Evolutionary conservation across 2,888 invertebrate species (phyloP), one percentile per base, ranked within the genome.

Genomic region (Anarsia innoxiella): DNA sequence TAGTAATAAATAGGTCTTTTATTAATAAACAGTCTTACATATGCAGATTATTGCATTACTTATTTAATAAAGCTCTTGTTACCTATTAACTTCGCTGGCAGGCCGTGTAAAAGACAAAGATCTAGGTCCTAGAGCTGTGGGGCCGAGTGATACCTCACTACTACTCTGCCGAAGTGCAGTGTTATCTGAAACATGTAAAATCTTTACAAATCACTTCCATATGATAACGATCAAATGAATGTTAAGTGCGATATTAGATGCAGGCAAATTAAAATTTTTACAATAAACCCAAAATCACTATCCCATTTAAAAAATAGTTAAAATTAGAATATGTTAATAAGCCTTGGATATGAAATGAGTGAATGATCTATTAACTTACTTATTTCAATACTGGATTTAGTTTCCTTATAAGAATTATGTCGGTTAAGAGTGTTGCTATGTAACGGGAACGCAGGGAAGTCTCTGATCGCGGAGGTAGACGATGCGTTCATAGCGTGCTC

Each of bases 371-470:
- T n/a, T n/a, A 32, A 78, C 80, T 78, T 68, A 82, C 82, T 46
- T 39, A 78, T 56, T 41, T 74, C 72, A 30, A 63, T 66, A 10
- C 66, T 66, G 32, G 75, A 69, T 56, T 83, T 84, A 32, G 73
- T 65, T 60, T 84, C 84, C 62, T 84, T 84, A 45, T 77, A 84
- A 9, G 84, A 84, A 54, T 84, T 80, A 57, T 84, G 84, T 51
- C 84, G 62, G 56, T 77, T 80, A 57, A 84, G 72, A 48, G 77
- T 51, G 44, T 59, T 64, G 36, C 9, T 11, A 65, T 50, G 38
- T 69, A 57, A 51, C 31, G 68, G 60, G 48, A 60, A 66, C 49
- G 69, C 61, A 38, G 70, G 52, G 51, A 74, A 80, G 51, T 80
- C 75, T 39, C 74, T 58, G 46, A 67, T 48, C 27, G 60, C 44